phyloP scores from a whole-genome alignment of 1,140 invertebrate species.

The Odontomachus brunneus region DNA sequence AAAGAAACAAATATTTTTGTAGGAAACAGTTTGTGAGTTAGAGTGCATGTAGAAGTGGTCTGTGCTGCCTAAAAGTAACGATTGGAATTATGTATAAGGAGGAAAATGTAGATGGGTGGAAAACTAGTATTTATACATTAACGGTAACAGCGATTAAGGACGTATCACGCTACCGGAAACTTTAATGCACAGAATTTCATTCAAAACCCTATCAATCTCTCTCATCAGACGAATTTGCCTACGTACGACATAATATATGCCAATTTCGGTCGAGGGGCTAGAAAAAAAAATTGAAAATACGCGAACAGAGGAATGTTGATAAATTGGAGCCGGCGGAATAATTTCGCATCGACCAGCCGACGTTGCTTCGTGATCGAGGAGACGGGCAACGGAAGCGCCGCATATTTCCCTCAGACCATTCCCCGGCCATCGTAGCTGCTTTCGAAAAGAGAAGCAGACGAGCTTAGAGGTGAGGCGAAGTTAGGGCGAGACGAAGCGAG shows the following conservation, averaged over 20 bases:
- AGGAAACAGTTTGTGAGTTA: too few species aligned
- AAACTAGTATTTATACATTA: conserved; percentile 1
- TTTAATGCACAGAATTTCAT: conserved; percentile 15
- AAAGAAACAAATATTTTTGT: too few species aligned
- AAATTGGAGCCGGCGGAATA: conserved; percentile 35
- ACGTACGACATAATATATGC: conserved; percentile 6
- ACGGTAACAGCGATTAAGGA: conserved; percentile 23
- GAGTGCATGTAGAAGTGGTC: too few species aligned
- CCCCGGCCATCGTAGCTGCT: conserved; percentile 46
- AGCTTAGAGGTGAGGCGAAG: conserved; percentile 65
- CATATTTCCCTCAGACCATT: conserved; percentile 48
- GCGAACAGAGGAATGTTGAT: conserved; percentile 35
- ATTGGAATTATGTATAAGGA: neutral
- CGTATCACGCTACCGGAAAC: conserved; percentile 8
- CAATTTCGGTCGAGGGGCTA: neutral
- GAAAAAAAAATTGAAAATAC: conserved; percentile 39
- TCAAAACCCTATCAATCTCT: conserved; percentile 38
- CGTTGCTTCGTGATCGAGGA: conserved; percentile 14
- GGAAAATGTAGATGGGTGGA: neutral
- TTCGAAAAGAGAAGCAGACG: conserved; percentile 69
- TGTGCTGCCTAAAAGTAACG: too few species aligned
- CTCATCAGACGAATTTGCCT: conserved; percentile 40
- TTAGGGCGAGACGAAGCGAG: conserved; percentile 43
- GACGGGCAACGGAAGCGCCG: conserved; percentile 62
- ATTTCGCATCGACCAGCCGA: conserved; percentile 36